Evolutionary conservation across 2,113 vertebrate genomes (phyloP).

Genomic region (Pomatorhinus ruficollis): DNA sequence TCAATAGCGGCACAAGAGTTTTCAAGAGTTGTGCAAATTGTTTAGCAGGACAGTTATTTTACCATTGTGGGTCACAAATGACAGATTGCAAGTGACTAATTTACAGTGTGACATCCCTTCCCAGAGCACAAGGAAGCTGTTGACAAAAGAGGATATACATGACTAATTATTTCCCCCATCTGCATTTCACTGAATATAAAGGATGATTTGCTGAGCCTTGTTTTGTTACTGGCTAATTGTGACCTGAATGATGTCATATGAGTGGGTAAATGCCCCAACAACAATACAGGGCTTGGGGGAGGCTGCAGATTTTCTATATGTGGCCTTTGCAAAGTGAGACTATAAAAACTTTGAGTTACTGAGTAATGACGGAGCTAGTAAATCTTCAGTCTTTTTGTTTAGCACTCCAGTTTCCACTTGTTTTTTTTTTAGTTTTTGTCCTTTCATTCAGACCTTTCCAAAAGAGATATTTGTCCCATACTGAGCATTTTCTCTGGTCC

Average conservation of each 20-base stretch:
- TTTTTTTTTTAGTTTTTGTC: neutral
- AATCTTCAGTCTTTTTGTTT: neutral
- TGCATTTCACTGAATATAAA: slow-evolving; percentile 15
- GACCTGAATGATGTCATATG: neutral
- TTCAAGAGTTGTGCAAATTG: neutral
- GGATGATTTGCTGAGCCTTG: neutral
- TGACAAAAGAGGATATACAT: slow-evolving; percentile 9
- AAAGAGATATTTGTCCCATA: neutral
- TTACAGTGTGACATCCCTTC: neutral
- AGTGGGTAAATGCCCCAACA: neutral
- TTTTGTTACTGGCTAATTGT: slow-evolving; percentile 9
- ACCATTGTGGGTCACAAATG: slow-evolving; percentile 23
- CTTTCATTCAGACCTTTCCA: neutral
- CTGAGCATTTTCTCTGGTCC: neutral
- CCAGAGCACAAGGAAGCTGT: slow-evolving; percentile 9
- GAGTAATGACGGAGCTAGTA: neutral
- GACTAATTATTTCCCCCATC: slow-evolving; percentile 32
- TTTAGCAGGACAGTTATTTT: neutral
- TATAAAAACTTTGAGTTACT: neutral
- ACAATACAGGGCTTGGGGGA: neutral
- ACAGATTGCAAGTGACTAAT: slow-evolving; percentile 36
- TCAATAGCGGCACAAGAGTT: neutral
- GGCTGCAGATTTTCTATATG: neutral
- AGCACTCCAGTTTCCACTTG: neutral
- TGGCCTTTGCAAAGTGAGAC: neutral